Conservation (phyloP, 2,888 invertebrate species). For the Silvanus unidentatus region DNA sequence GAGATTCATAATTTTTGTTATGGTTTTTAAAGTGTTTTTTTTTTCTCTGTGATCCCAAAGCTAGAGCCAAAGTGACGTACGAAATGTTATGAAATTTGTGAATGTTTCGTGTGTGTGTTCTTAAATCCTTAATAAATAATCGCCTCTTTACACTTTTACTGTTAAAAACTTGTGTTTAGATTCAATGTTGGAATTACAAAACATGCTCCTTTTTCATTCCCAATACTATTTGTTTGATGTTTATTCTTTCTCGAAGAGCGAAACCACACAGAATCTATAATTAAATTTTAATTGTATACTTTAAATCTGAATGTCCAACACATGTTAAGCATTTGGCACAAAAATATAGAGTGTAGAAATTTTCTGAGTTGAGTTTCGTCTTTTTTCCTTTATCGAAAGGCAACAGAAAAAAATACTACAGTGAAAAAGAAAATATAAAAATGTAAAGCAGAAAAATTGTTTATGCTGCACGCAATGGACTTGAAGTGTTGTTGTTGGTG, state of each 20-base stretch:
- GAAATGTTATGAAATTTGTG: background rate
- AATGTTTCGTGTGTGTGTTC: background rate
- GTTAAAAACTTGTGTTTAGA: background rate
- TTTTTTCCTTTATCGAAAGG: background rate
- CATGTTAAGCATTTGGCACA: conserved; percentile 16
- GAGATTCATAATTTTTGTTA: too few relatives aligned
- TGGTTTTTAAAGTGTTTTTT: too few relatives aligned
- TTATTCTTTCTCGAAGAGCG: too few relatives aligned
- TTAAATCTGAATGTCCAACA: conserved; percentile 11
- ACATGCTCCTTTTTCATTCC: too few relatives aligned
- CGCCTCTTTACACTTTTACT: background rate
- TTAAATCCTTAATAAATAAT: too few relatives aligned
- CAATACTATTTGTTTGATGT: too few relatives aligned
- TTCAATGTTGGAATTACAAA: background rate
- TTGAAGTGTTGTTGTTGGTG: conserved; percentile 9
- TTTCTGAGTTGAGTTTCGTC: conserved; percentile 1
- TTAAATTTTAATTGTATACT: conserved; percentile 1
- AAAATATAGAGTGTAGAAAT: conserved; percentile 12
- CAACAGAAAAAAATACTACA: too few relatives aligned
- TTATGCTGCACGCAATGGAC: background rate
- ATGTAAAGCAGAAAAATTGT: too few relatives aligned
- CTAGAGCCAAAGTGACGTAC: background rate
- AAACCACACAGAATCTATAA: too few relatives aligned
- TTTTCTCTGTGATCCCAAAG: too few relatives aligned
- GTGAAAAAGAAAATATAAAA: too few relatives aligned